Conservation (phyloP, 2,888 invertebrate genomes). For the Amiota mariae region DNA sequence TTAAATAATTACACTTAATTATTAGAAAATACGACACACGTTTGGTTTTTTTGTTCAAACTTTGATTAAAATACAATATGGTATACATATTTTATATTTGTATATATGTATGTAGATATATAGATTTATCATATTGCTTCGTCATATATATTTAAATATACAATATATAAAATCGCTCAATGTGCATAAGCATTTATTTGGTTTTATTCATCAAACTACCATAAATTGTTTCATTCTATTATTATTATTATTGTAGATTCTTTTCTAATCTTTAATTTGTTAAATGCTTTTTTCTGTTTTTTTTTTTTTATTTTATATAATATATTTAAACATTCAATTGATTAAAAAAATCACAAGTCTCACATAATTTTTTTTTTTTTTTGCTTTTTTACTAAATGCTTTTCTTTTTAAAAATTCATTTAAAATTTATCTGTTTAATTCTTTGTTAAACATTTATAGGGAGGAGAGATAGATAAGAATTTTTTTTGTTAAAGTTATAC, state of each 20-base stretch:
- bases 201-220: too few relatives aligned
- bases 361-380: neutral
- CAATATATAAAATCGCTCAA: neutral
- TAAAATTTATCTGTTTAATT: too few relatives aligned
- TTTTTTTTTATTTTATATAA: neutral
- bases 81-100: neutral
- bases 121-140: too few relatives aligned
- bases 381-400: too few relatives aligned
- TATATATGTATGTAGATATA: neutral
- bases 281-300: slow-evolving; percentile 15
- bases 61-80: slow-evolving; percentile 1
- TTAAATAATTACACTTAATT: too few relatives aligned
- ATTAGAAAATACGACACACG: too few relatives aligned
- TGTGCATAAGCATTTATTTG: neutral
- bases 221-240: too few relatives aligned
- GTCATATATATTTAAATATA: neutral
- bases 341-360: neutral
- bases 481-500: too few relatives aligned
- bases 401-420: too few relatives aligned
- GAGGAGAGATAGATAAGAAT: too few relatives aligned
- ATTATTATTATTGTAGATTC: neutral
- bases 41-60: neutral
- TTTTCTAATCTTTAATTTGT: neutral
- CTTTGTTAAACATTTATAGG: too few relatives aligned
- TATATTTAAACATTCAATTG: neutral